Percentiles rank a stretch among this genome's conserved stretches.
These are phyloP conservation scores for Choreutis nemorana DNA, from an alignment of 2,888 invertebrate genomes.

Conservation along the genomic window DNA sequence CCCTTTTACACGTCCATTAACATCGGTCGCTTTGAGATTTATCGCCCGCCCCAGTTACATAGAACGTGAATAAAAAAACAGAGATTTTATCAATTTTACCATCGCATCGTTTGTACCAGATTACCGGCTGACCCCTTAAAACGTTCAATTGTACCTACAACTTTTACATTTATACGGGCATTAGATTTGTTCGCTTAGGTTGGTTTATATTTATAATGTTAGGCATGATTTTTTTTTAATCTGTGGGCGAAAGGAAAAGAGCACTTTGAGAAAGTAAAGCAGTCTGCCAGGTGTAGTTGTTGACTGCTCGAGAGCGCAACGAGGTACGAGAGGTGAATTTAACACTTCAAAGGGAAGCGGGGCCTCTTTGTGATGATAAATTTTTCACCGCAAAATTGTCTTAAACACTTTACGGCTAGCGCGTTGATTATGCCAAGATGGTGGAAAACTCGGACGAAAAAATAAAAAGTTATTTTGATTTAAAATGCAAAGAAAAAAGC, in stretches of 20 bases:
- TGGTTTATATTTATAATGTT: too few relatives aligned
- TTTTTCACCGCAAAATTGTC: conserved; percentile 45
- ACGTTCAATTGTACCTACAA: too few relatives aligned
- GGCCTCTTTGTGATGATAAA: conserved; percentile 35
- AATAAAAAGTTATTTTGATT: conserved; percentile 60
- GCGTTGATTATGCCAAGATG: conserved; percentile 54
- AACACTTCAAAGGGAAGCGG: conserved; percentile 33
- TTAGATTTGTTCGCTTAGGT: too few relatives aligned
- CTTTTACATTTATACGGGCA: too few relatives aligned
- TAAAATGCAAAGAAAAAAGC: conserved; percentile 55
- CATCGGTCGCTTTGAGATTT: conserved; percentile 56
- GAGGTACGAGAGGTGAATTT: conserved; percentile 7
- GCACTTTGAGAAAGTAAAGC: too few relatives aligned
- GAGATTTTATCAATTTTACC: conserved; percentile 8
- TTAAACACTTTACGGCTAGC: conserved; percentile 44
- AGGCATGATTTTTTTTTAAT: too few relatives aligned
- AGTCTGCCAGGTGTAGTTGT: too few relatives aligned
- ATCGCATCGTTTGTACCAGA: conserved; percentile 43
- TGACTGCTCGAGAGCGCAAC: conserved; percentile 16
- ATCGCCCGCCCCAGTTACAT: conserved; percentile 36
- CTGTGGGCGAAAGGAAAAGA: too few relatives aligned
- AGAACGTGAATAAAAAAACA: conserved; percentile 37
- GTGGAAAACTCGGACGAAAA: conserved; percentile 46
- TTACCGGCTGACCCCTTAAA: too few relatives aligned
- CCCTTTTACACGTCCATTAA: conserved; percentile 62